Evolutionary conservation across 2,888 invertebrate genomes (phyloP).

Genomic region (Latrodectus elegans): DNA sequence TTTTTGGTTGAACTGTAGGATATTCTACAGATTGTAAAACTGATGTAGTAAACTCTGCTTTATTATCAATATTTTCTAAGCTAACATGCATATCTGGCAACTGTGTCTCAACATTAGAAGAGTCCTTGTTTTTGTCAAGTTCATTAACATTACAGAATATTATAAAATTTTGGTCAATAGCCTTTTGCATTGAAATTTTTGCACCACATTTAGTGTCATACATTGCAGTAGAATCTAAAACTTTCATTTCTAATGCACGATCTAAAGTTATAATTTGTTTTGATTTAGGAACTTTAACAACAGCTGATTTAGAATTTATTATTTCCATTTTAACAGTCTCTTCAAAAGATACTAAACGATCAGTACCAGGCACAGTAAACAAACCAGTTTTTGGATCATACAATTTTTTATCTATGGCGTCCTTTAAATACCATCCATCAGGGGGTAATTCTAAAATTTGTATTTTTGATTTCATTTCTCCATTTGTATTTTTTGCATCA

Average conservation of each 20-base stretch:
- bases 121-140: neutral
- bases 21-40: no score
- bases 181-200: constrained; percentile 83
- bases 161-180: constrained; percentile 82
- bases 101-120: neutral
- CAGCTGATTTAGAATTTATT: constrained; percentile 83
- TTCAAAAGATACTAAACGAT: constrained; percentile 87
- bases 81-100: no score
- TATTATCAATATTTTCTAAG: neutral
- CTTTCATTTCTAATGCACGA: constrained; percentile 85
- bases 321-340: constrained; percentile 91
- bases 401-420: constrained; percentile 87
- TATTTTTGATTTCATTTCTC: constrained; percentile 11
- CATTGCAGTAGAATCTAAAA: constrained; percentile 86
- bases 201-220: constrained; percentile 78
- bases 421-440: constrained; percentile 87
- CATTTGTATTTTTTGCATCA: neutral
- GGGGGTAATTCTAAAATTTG: constrained; percentile 81
- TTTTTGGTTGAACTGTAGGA: neutral
- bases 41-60: neutral
- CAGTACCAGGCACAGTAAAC: constrained; percentile 90
- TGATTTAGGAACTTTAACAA: constrained; percentile 85
- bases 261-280: constrained; percentile 81
- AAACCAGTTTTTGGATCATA: constrained; percentile 89
- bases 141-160: constrained; percentile 77